phyloP scores from a whole-genome alignment of 2,113 vertebrate genomes.

The Sylvia atricapilla region DNA sequence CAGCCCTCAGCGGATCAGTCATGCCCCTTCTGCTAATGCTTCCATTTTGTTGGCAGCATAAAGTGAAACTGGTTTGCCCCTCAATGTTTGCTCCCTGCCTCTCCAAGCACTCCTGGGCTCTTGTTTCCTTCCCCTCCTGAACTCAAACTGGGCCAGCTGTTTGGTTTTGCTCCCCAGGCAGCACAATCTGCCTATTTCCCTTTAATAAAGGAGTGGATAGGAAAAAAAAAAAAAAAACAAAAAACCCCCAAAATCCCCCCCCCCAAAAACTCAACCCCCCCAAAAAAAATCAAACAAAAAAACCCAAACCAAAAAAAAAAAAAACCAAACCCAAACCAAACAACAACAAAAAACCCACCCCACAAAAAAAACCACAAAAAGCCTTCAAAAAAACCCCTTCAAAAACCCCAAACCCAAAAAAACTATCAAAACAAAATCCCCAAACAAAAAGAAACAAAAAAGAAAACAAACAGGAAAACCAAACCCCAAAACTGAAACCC shows the following conservation, averaged over 20 bases:
- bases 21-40: background rate
- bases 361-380: too few relatives aligned
- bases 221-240: background rate
- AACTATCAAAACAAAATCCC: too few relatives aligned
- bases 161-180: background rate
- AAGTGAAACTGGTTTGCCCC: background rate
- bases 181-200: conserved; percentile 5
- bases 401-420: too few relatives aligned
- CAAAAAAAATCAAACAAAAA: background rate
- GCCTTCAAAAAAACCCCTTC: too few relatives aligned
- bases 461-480: too few relatives aligned
- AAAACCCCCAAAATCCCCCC: background rate
- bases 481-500: background rate
- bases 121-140: background rate
- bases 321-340: too few relatives aligned
- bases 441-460: too few relatives aligned
- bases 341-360: too few relatives aligned
- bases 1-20: background rate
- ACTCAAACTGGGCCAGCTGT: conserved; percentile 11
- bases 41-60: conserved; percentile 6
- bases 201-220: background rate
- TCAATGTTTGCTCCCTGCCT: background rate
- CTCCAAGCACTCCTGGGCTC: background rate
- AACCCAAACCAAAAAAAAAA: too few relatives aligned
- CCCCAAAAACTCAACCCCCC: too few relatives aligned